Base-by-base conservation (phyloP, 1,140 invertebrate species). In the Tetragonula clypearis region DNA sequence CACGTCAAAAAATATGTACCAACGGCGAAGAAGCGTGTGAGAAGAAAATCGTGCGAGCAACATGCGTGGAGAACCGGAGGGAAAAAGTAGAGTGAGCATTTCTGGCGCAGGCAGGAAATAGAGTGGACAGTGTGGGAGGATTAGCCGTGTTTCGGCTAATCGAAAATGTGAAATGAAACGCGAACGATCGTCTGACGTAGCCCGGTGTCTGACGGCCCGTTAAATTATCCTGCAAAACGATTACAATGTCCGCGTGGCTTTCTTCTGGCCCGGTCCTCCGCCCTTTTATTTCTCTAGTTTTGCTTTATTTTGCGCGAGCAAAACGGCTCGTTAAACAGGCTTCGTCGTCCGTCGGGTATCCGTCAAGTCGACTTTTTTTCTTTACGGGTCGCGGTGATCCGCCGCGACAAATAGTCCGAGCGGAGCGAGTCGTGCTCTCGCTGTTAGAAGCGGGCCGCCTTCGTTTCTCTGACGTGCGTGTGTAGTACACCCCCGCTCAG, bases 141-240 rank as follows among this genome's bases (percentile, higher is more conserved):
- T 69, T 30, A 55, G 65, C 79, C 78, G 84, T 82, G 87, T 88
- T 86, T 90, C 88, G 87, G 85, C 87, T 85, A 90, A 90, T 90
- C 88, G 88, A 90, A 89, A 84, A 87, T 85, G 87, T 79, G 79
- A 89, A 90, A 89, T 85, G 88, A 77, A 83, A 89, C 79, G 71
- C 84, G 77, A 87, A 76, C 68, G 66, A 69, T 66, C 49, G 56
- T 60, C 82, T 49, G 73, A 62, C n/a, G 26, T 68, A 17, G 6
- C 26, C 65, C 35, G 35, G n/a, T 26, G 79, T 35, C 53, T 76
- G 87, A 88, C 87, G 87, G 84, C 62, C 83, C 87, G 83, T 88
- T 88, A 89, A 88, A 86, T 88, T 89, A 88, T 89, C 87, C 71
- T 56, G 69, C 87, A 88, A 88, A 88, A 85, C 75, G 86, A 88